Conservation (phyloP, 2,113 vertebrate genomes). For the Thryonomys swinderianus region DNA sequence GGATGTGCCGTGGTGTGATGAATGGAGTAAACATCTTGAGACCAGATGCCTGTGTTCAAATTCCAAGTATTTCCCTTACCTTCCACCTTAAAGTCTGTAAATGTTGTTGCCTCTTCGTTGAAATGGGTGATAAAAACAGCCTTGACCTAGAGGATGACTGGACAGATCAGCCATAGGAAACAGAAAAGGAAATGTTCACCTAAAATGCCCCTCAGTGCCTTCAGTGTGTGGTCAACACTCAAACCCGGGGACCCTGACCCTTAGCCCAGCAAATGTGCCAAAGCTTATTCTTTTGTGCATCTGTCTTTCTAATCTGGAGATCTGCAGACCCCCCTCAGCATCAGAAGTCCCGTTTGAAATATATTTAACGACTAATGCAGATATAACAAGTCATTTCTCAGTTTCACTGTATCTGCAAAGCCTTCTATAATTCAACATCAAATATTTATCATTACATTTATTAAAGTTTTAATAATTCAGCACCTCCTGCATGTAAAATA, state of each 20-base stretch:
- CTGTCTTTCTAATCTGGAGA: conserved; percentile 32
- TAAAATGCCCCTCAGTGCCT: not conserved
- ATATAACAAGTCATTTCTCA: conserved; percentile 82
- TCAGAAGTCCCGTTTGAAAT: conserved; percentile 67
- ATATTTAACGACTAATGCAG: conserved; percentile 82
- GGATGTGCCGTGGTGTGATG: accelerated
- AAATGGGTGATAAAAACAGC: not conserved
- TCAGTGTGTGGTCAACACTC: not conserved
- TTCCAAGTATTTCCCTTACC: not conserved
- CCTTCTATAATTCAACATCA: conserved; percentile 89
- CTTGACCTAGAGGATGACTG: not conserved
- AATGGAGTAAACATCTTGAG: not conserved
- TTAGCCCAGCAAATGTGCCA: not conserved
- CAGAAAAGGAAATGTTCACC: not conserved
- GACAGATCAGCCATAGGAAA: not conserved
- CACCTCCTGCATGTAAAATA: conserved; percentile 76
- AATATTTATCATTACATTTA: conserved; percentile 91
- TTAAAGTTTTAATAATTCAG: conserved; percentile 91
- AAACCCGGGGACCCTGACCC: not conserved
- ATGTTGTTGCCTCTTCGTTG: not conserved
- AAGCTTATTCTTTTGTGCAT: not conserved
- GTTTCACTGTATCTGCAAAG: conserved; percentile 86
- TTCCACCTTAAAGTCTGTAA: not conserved
- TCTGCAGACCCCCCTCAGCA: not conserved
- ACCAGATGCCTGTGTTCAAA: not conserved